Evolutionary conservation across 2,888 invertebrate genomes (phyloP).

Genomic region (Pyrrhosoma nymphula): DNA sequence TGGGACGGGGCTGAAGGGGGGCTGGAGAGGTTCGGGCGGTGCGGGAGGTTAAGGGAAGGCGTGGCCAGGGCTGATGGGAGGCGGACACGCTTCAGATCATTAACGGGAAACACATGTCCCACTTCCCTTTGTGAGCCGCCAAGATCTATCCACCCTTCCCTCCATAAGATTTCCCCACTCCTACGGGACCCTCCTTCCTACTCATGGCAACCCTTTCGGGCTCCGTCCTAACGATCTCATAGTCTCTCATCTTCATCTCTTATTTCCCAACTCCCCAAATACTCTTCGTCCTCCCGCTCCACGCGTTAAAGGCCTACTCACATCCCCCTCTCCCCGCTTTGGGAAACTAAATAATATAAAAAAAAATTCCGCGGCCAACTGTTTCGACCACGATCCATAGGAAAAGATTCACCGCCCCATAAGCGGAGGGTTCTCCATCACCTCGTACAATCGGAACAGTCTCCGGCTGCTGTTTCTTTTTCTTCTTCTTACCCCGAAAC

Average conservation of each 20-base stretch:
- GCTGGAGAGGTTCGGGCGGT: background rate
- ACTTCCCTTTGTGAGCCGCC: constrained; percentile 66
- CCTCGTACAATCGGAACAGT: constrained; percentile 30
- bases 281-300: background rate
- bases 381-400: constrained; percentile 50
- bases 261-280: background rate
- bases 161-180: background rate
- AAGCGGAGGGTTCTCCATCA: background rate
- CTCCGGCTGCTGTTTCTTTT: background rate
- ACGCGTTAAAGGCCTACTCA: background rate
- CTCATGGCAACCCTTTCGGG: constrained; percentile 46
- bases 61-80: constrained; percentile 40
- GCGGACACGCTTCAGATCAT: constrained; percentile 66
- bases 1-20: background rate
- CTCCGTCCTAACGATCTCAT: constrained; percentile 58
- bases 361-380: constrained; percentile 2
- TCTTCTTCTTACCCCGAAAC: background rate
- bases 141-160: background rate
- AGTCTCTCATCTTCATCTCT: constrained; percentile 56
- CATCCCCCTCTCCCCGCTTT: background rate
- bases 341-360: background rate
- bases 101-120: constrained; percentile 67
- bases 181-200: background rate
- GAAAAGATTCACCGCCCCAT: constrained; percentile 51
- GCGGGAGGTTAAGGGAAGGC: constrained; percentile 35